Base-by-base conservation (phyloP, 2,797 vertebrate genomes). In the Phalloptychus januarius region DNA sequence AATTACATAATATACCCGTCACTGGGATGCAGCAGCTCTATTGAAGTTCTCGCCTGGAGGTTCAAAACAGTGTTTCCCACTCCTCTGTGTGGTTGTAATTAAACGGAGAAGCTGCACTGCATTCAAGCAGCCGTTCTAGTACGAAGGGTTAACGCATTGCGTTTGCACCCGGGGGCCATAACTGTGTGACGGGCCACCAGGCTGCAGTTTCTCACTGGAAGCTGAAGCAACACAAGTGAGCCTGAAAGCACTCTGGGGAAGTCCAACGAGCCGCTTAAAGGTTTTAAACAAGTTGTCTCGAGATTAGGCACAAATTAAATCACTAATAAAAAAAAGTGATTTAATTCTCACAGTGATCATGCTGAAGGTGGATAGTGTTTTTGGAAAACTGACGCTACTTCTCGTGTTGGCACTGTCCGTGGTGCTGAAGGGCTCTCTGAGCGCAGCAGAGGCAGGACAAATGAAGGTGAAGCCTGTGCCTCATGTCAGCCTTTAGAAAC, bases 1-100 rank as follows among this genome's bases (percentile, higher is more conserved):
- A 87, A 91, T 92, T 88, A 87, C 77, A 82, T 87, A 90, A 91
- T 82, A 58, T 31, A 40, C 74, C 76, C 50, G 31, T 78, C 87
- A 71, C 44, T 71, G 85, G 87, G 79, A 87, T 54, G 16, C 79
- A 65, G 76, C 83, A 70, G 86, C 79, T 75, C 82, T 48, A 38
- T 61, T 78, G 75, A 86, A 56, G 84, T 72, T 73, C 73, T 38
- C 54, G 86, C 79, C 79, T 77, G 45, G n/a, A 83, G 79, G 79
- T 75, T 85, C 76, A 81, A 83, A 84, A 80, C 72, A 3, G 74
- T 46, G 75, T 83, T 75, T 84, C 72, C 48, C 4, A 74, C 74
- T 48, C 81, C 71, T 76, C 81, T 87, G 77, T 42, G 6, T 46
- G 58, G 38, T 54, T 82, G 18, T 83, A 88, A 90, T 90, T 92